Percentiles rank a stretch among this genome's conserved stretches.
These are phyloP conservation scores for Sorex fumeus DNA, from an alignment of 2,113 vertebrate genomes.

Conservation along the genomic window DNA sequence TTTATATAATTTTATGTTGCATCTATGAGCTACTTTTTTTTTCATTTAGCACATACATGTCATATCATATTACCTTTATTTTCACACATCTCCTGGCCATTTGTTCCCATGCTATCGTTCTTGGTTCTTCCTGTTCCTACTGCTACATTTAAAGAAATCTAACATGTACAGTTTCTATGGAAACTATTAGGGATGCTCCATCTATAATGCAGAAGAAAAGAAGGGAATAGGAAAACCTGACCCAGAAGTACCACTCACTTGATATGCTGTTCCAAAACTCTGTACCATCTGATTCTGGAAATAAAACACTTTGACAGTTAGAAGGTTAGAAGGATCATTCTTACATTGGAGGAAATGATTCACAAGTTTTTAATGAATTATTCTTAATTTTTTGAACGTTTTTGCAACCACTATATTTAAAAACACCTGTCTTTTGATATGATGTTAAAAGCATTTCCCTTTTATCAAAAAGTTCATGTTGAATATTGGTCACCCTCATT, in stretches of 20 bases:
- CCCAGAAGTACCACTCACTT: constrained; percentile 78
- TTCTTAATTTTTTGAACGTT: constrained; percentile 61
- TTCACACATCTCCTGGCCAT: constrained; percentile 76
- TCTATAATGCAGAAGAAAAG: constrained; percentile 80
- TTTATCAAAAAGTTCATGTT: constrained; percentile 47
- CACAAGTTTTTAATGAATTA: constrained; percentile 68
- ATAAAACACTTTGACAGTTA: constrained; percentile 58
- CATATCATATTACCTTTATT: constrained; percentile 74
- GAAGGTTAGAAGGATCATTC: constrained; percentile 67
- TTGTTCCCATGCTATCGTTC: constrained; percentile 69
- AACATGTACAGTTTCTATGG: constrained; percentile 84
- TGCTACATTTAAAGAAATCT: constrained; percentile 74
- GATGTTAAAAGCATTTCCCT: constrained; percentile 57
- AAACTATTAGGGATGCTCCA: constrained; percentile 83
- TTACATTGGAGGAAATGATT: constrained; percentile 75
- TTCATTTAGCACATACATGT: constrained; percentile 62
- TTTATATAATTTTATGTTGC: constrained; percentile 55
- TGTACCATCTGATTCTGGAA: constrained; percentile 60
- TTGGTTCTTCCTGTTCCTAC: neutral
- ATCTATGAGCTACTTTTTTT: neutral
- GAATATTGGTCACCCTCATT: neutral
- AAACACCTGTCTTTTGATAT: constrained; percentile 53
- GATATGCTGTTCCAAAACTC: constrained; percentile 76
- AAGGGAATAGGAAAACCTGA: constrained; percentile 67
- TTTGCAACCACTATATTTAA: constrained; percentile 67